Evolutionary conservation across 2,797 vertebrate genomes (phyloP).

Genomic region (Sus cebifrons): DNA sequence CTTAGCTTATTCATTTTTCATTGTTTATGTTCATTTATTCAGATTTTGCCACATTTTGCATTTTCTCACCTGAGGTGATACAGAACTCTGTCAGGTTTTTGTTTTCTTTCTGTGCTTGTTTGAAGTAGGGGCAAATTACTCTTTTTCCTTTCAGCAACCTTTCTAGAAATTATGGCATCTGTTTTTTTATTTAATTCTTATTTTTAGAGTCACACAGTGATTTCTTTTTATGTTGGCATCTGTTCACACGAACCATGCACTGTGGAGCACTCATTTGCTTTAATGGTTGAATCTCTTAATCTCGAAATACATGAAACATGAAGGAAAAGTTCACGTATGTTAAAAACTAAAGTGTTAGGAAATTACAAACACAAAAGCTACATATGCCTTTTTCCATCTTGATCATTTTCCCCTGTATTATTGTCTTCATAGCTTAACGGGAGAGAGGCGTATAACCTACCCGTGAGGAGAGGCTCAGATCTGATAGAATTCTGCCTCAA

Average conservation of each 20-base stretch:
- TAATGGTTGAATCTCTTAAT: background rate
- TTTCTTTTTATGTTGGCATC: background rate
- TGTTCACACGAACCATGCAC: background rate
- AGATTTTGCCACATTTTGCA: slow-evolving; percentile 26
- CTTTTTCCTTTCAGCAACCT: background rate
- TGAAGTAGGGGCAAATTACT: background rate
- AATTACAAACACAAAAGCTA: background rate
- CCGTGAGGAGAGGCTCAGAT: background rate
- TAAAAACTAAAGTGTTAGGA: slow-evolving; percentile 9
- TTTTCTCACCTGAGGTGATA: slow-evolving; percentile 21
- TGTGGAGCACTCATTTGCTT: background rate
- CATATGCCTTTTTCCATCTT: background rate
- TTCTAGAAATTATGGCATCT: slow-evolving; percentile 42
- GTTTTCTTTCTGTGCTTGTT: slow-evolving; percentile 27
- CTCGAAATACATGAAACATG: background rate
- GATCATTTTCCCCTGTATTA: background rate
- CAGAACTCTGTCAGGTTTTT: background rate
- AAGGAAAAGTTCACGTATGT: background rate
- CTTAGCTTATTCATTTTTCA: background rate
- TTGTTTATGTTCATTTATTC: slow-evolving; percentile 58
- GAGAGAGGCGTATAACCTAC: background rate
- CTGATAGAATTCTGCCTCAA: background rate
- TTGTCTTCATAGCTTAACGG: slow-evolving; percentile 14
- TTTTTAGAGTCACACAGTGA: background rate
- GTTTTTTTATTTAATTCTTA: background rate